phyloP scores from a whole-genome alignment of 2,797 vertebrate species.

The Myoxocephalus aenaeus region DNA sequence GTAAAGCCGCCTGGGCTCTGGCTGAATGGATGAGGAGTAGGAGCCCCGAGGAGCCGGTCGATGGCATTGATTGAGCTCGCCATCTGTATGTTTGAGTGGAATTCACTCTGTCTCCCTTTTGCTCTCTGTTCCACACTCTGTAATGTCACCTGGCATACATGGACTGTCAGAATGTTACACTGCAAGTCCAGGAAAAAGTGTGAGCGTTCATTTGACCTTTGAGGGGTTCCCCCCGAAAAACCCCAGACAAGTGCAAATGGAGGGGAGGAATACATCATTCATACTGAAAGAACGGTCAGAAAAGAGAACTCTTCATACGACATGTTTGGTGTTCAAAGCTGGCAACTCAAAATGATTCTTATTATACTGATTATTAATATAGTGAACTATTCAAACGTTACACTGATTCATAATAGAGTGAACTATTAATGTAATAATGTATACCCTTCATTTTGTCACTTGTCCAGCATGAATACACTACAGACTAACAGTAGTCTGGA shows the following conservation, averaged over 20 bases:
- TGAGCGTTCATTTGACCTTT: not conserved
- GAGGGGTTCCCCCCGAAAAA: not conserved
- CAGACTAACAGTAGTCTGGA: too few species aligned
- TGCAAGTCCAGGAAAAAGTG: not conserved
- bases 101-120: constrained; percentile 32
- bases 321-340: not conserved
- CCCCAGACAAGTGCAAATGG: not conserved
- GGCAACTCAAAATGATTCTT: too few species aligned
- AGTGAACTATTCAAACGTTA: not conserved
- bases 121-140: constrained; percentile 14
- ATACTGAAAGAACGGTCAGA: not conserved
- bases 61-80: constrained; percentile 75
- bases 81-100: constrained; percentile 63
- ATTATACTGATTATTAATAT: not conserved
- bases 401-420: not conserved
- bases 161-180: constrained; percentile 1
- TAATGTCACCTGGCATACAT: constrained; percentile 18
- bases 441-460: too few species aligned
- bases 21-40: constrained; percentile 62
- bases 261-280: too few species aligned
- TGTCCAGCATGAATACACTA: too few species aligned
- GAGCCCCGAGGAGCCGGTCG: constrained; percentile 64
- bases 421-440: not conserved
- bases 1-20: constrained; percentile 48
- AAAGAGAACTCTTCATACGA: not conserved